Percentiles rank a stretch among this genome's conserved stretches.
Evolutionary conservation across 1,140 invertebrate species (phyloP).

Genomic region (Antheraea pernyi): DNA sequence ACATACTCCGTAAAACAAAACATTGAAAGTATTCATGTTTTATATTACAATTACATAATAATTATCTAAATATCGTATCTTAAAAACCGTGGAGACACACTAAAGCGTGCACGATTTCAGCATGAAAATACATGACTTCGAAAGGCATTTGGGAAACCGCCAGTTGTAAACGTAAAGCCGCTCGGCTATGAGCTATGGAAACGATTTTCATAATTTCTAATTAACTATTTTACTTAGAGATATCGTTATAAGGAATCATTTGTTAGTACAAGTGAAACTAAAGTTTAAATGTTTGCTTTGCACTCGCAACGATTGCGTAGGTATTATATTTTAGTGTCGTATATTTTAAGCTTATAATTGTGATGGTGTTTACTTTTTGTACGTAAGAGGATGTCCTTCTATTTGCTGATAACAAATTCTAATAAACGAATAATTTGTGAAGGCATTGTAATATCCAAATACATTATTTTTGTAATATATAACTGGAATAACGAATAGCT

Average conservation of each 20-base stretch:
- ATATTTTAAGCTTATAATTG: neutral
- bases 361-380: neutral
- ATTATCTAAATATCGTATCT: conserved; percentile 9
- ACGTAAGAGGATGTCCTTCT: neutral
- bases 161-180: conserved; percentile 48
- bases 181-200: conserved; percentile 19
- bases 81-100: conserved; percentile 44
- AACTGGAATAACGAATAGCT: no score
- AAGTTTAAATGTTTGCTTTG: conserved; percentile 61
- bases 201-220: neutral
- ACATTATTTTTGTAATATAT: no score
- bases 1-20: no score
- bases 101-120: conserved; percentile 36
- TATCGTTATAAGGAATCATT: conserved; percentile 31
- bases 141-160: conserved; percentile 34
- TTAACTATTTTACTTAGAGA: conserved; percentile 4
- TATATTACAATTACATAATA: neutral
- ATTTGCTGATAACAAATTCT: neutral
- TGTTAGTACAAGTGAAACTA: conserved; percentile 41
- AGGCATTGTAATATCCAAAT: no score
- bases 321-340: conserved; percentile 35
- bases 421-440: neutral
- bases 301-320: conserved; percentile 57
- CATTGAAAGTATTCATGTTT: no score
- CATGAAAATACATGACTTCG: conserved; percentile 20